Evolutionary conservation across 2,113 vertebrate genomes (phyloP).

Genomic region (Microtus richardsoni): DNA sequence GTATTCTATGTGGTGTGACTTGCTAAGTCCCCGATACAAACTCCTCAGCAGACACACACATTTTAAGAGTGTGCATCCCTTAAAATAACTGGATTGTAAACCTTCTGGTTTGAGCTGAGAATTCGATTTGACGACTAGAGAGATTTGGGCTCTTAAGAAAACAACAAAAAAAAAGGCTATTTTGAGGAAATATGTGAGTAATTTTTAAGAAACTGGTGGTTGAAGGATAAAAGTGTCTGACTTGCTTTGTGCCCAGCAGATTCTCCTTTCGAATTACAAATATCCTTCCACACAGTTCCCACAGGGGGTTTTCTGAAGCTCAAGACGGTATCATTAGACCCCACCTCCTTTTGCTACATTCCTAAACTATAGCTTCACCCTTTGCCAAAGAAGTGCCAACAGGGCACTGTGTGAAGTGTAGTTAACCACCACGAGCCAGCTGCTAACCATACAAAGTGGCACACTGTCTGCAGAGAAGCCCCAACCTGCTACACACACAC

Average conservation of each 20-base stretch:
- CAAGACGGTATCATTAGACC: constrained; percentile 70
- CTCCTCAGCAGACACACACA: constrained; percentile 47
- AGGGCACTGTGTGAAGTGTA: constrained; percentile 40
- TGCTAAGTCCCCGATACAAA: constrained; percentile 64
- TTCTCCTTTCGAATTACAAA: constrained; percentile 64
- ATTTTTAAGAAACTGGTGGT: constrained; percentile 49
- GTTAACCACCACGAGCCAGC: constrained; percentile 2
- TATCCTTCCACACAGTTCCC: constrained; percentile 60
- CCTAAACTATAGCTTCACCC: constrained; percentile 73
- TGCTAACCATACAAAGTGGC: constrained; percentile 37
- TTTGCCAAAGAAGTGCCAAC: constrained; percentile 71
- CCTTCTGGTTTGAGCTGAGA: constrained; percentile 72
- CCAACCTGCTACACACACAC: not conserved
- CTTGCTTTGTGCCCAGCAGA: constrained; percentile 42
- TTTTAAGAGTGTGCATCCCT: constrained; percentile 50
- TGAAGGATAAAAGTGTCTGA: constrained; percentile 17
- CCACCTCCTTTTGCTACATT: constrained; percentile 69
- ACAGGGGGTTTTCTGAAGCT: constrained; percentile 74
- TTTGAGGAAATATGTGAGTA: constrained; percentile 57
- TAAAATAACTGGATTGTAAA: constrained; percentile 74
- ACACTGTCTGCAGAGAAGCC: not conserved
- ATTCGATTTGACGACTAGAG: constrained; percentile 42
- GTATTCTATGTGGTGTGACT: constrained; percentile 72
- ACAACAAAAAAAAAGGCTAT: constrained; percentile 19
- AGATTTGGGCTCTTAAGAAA: constrained; percentile 58